Evolutionary conservation across 2,797 vertebrate genomes (phyloP).

Genomic region (Vireo griseus): DNA sequence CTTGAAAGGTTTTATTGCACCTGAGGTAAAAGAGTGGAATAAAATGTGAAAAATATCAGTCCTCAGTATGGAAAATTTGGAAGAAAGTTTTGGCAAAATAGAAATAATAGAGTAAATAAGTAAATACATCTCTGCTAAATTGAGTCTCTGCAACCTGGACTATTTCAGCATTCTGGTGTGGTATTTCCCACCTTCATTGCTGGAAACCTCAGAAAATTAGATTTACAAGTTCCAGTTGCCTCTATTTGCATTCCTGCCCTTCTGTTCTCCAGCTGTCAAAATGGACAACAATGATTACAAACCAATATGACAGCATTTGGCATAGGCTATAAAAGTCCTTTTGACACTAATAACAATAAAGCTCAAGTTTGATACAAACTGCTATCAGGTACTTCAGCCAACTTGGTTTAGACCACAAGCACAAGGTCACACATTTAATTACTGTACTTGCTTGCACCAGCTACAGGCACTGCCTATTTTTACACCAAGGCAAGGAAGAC

Average conservation of each 20-base stretch:
- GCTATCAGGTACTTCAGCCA: not conserved
- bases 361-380: not conserved
- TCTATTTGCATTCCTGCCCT: not conserved
- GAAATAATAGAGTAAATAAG: not conserved
- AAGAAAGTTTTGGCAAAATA: not conserved
- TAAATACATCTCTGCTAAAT: not conserved
- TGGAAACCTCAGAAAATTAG: not conserved
- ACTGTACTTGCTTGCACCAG: not conserved
- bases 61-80: not conserved
- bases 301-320: not conserved
- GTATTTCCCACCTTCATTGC: not conserved
- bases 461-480: not conserved
- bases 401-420: not conserved
- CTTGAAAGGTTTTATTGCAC: not conserved
- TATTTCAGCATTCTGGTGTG: not conserved
- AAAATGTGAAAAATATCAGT: not conserved
- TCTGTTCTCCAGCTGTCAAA: slow-evolving; percentile 28
- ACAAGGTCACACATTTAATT: not conserved
- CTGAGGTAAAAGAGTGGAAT: not conserved
- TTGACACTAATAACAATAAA: not conserved
- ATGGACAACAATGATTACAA: slow-evolving; percentile 15
- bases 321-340: not conserved
- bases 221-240: not conserved
- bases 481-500: not conserved
- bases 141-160: not conserved